A percentile compares a stretch with the other conserved stretches of the same genome.
phyloP scores from a whole-genome alignment of 2,797 vertebrate genomes.

The Pyrrhura leucotis region DNA sequence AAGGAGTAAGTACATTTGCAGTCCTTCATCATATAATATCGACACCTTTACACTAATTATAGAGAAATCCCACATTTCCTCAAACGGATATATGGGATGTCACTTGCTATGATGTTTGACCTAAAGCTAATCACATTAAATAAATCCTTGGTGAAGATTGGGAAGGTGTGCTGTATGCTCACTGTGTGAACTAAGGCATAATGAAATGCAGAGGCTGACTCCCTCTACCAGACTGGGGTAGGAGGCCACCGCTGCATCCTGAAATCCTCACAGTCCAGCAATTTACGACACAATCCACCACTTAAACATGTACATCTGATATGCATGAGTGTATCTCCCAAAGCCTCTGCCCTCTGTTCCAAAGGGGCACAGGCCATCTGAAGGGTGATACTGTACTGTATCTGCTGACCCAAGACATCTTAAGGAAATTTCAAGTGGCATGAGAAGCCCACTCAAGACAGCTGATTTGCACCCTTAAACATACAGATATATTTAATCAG shows the following conservation, averaged over 20 bases:
- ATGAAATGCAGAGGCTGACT: neutral
- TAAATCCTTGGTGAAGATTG: neutral
- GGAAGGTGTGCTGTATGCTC: neutral
- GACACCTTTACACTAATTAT: accelerated
- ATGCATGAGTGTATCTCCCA: neutral
- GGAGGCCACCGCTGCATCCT: neutral
- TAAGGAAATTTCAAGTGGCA: neutral
- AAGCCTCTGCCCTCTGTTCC: neutral
- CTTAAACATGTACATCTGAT: neutral
- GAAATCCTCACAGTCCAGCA: neutral
- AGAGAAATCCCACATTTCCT: neutral
- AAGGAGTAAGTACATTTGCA: neutral
- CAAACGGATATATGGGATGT: accelerated
- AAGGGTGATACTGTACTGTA: accelerated
- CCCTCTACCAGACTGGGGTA: neutral
- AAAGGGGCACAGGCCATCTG: no score
- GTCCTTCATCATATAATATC: neutral
- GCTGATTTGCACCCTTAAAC: neutral
- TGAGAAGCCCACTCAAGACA: neutral
- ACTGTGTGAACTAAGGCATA: neutral
- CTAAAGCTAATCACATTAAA: neutral
- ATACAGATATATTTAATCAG: neutral
- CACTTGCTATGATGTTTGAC: neutral
- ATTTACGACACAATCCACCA: accelerated
- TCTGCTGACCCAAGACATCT: neutral